Base-by-base conservation (phyloP, 2,888 invertebrate genomes). In the Aleiodes testaceus region DNA sequence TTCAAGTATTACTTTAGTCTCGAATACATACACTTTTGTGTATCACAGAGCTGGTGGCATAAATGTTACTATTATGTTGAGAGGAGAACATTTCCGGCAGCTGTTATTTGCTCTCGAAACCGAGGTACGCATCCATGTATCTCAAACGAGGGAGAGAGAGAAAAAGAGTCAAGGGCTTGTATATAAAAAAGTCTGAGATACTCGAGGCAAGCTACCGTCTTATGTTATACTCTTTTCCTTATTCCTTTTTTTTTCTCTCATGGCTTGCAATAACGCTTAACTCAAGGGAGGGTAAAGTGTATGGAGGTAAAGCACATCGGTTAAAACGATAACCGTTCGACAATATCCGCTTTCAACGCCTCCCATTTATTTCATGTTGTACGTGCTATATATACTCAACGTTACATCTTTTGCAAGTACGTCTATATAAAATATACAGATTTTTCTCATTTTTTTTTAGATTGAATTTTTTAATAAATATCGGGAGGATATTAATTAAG, bases 11-110 rank as follows among this genome's bases (percentile, higher is more conserved):
- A 59, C 59, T 42, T 42, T 42, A 59, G 20, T 55, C 55, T 53
- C 22, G 52, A 50, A 52, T 69, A 30, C 64, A 16, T 50, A 66
- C 16, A 2, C 55, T 59, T 49, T 65, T 67, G 36, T 67, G 36
- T 59, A 59, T 59, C 59, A 59, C 50, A 65, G 68, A 47, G 22
- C 49, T 65, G 59, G 69, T 72, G 72, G 71, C 74, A 74, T 74
- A 75, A 77, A 73, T 74, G 73, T 77, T 74, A 77, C 77, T 75
- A 77, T 75, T 75, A 77, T 75, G 72, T 64, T 70, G 71, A 71
- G 66, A 75, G 72, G 68, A 71, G 72, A 77, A 72, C 74, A 69
- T 75, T 77, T 76, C 72, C 75, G 70, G 66, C 75, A 75, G 76
- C 76, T 77, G 74, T 77, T 77, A 76, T 76, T 77, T 76, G 77